These are phyloP conservation scores for Dascyllus trimaculatus DNA, from an alignment of 2,113 vertebrate species.

Conservation along the genomic window DNA sequence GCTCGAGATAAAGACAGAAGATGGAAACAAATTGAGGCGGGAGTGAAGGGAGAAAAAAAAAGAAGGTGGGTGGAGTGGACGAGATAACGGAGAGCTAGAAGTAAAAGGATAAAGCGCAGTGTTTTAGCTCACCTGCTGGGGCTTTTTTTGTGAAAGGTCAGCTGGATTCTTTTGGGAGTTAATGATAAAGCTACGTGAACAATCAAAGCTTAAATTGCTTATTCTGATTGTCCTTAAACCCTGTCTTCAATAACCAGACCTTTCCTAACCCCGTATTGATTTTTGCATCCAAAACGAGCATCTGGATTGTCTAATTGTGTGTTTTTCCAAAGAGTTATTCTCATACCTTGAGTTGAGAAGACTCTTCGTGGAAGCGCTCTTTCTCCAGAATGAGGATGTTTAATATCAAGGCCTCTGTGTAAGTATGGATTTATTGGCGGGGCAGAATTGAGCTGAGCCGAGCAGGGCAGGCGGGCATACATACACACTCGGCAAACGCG, in stretches of 20 bases:
- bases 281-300: too few relatives aligned
- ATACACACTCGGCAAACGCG: conserved; percentile 21
- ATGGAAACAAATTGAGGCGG: conserved; percentile 23
- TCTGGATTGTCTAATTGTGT: too few relatives aligned
- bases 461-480: conserved; percentile 5
- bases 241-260: neutral
- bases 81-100: neutral
- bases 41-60: neutral
- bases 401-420: conserved; percentile 57
- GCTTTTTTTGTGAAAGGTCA: neutral
- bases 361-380: conserved; percentile 1
- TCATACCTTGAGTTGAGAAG: neutral
- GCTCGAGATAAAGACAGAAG: conserved; percentile 36
- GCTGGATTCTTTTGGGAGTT: neutral
- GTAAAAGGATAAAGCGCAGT: neutral
- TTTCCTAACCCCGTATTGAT: neutral
- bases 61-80: neutral
- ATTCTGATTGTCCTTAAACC: neutral
- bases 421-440: conserved; percentile 56
- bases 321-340: too few relatives aligned
- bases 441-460: conserved; percentile 45
- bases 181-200: neutral
- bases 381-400: conserved; percentile 45
- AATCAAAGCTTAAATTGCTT: neutral
- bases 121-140: neutral